Evolutionary conservation across 1,140 invertebrate genomes (phyloP).

Genomic region (Whitmania pigra): DNA sequence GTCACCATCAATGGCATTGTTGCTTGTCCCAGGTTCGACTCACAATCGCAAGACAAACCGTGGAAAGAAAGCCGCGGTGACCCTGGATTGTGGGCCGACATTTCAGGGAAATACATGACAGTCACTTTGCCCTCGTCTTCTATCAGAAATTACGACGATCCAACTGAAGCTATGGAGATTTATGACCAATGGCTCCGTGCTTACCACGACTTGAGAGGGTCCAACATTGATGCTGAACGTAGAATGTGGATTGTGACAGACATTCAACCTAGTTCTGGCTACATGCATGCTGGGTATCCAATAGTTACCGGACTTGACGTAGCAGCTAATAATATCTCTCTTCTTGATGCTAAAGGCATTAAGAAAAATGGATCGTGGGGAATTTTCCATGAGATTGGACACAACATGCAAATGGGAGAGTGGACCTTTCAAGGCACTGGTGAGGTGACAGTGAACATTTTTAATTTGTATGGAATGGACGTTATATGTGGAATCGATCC

Average conservation of each 20-base stretch:
- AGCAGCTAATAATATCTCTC: slow-evolving; percentile 22
- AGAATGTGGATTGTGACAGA: slow-evolving; percentile 28
- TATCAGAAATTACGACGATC: slow-evolving; percentile 21
- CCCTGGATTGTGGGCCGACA: slow-evolving; percentile 29
- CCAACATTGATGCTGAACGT: slow-evolving; percentile 18
- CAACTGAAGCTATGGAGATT: slow-evolving; percentile 21
- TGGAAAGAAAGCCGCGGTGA: slow-evolving; percentile 18
- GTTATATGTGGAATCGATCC: slow-evolving; percentile 22
- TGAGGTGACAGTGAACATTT: slow-evolving; percentile 30
- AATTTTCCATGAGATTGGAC: slow-evolving; percentile 30
- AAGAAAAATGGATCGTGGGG: slow-evolving; percentile 26
- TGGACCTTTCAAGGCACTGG: slow-evolving; percentile 28
- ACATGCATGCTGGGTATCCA: slow-evolving; percentile 31
- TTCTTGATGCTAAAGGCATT: slow-evolving; percentile 19
- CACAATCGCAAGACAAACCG: background rate
- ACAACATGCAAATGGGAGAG: slow-evolving; percentile 27
- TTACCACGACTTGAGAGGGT: slow-evolving; percentile 26
- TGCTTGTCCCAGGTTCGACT: slow-evolving; percentile 16
- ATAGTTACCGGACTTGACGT: slow-evolving; percentile 29
- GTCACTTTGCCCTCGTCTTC: slow-evolving; percentile 27
- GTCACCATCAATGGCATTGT: slow-evolving; percentile 16
- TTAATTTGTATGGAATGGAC: slow-evolving; percentile 30
- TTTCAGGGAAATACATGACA: slow-evolving; percentile 27
- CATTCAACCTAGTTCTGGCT: slow-evolving; percentile 25
- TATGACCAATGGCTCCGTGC: slow-evolving; percentile 27